Evolutionary conservation across 2,797 vertebrate species (phyloP), one percentile per base, ranked within the genome.

Genomic region (Neolamprologus multifasciatus): DNA sequence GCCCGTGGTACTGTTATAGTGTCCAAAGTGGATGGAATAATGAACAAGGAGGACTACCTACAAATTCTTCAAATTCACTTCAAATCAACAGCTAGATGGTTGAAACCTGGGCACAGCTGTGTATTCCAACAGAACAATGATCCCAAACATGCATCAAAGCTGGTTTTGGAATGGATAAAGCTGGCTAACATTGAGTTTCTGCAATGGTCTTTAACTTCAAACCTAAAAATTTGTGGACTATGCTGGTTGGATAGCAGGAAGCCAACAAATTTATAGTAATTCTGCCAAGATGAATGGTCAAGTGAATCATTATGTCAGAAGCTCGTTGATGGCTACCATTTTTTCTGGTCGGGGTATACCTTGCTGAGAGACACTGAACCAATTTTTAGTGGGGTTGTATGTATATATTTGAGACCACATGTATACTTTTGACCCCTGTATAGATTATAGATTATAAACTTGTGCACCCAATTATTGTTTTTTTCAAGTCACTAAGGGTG

Each of bases 21-120:
- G 2, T n/a, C 0, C 0, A 64, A 64, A 64, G 59, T 0, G 2
- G 31, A 8, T 0, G 3, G 10, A 36, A 64, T 64, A 64, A 64
- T 64, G 59, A 62, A 62, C 17, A 62, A 62, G 6, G 10, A 36
- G 31, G 31, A 36, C 17, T 64, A 64, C 29, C 59, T 64, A n/a
- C 59, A 64, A 64, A 36, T 64, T 64, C 31, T 36, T n/a, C 59
- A n/a, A 36, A 64, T 1, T 64, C 10, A n/a, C 59, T 0, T 64
- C 19, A 64, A 36, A 13, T 64, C 31, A 64, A 36, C 59, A 64
- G 59, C 59, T 8, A 59, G 9, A 19, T 33, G 10, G 59, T 64
- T 64, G 59, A 64, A 64, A 64, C 17, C 0, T n/a, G 59, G 10
- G 31, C 59, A 64, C 17, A 64, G 59, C 59, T 36, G 7, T 64